These are phyloP conservation scores for Sinohyriopsis cumingii DNA, from an alignment of 2,888 invertebrate genomes.

Conservation along the genomic window DNA sequence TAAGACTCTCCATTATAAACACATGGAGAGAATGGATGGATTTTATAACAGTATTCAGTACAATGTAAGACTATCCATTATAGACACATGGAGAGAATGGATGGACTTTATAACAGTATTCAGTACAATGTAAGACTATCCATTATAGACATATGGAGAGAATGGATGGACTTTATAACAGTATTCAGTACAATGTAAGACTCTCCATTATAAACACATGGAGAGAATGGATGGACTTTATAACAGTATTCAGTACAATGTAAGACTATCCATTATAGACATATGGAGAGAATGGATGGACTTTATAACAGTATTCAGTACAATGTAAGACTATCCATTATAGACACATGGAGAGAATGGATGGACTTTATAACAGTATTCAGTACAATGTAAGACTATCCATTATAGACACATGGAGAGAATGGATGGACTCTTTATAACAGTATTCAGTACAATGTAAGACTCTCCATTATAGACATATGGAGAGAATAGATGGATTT, in stretches of 20 bases:
- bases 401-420: too few relatives aligned
- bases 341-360: too few relatives aligned
- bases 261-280: slow-evolving; percentile 17
- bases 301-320: slow-evolving; percentile 9
- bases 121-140: slow-evolving; percentile 30
- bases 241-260: slow-evolving; percentile 19
- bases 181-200: slow-evolving; percentile 28
- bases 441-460: slow-evolving; percentile 23
- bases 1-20: slow-evolving; percentile 17
- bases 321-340: slow-evolving; percentile 24
- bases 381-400: slow-evolving; percentile 30
- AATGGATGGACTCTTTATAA: too few relatives aligned
- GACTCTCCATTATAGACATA: slow-evolving; percentile 12
- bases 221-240: too few relatives aligned
- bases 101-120: neutral
- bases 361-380: neutral
- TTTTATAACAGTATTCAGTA: slow-evolving; percentile 9
- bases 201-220: slow-evolving; percentile 4
- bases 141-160: too few relatives aligned
- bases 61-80: slow-evolving; percentile 24
- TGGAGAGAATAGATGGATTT: too few relatives aligned
- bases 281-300: too few relatives aligned
- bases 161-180: too few relatives aligned
- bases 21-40: too few relatives aligned
- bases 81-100: too few relatives aligned